phyloP scores from a whole-genome alignment of 2,113 vertebrate genomes.

The Glareola pratincola region DNA sequence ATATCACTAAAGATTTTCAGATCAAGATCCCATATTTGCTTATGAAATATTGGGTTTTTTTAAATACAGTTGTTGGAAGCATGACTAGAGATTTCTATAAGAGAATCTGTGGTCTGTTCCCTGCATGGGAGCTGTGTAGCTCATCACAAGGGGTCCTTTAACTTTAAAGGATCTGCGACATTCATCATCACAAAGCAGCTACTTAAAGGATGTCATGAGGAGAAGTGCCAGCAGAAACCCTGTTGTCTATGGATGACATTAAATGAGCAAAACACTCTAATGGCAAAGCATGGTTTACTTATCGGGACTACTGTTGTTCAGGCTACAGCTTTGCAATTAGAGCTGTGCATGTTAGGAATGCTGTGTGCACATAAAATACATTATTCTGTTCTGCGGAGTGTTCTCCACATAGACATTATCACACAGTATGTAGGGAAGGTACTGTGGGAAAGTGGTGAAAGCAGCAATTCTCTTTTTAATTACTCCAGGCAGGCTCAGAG shows the following conservation, averaged over 20 bases:
- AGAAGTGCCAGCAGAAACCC: neutral
- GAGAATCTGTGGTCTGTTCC: neutral
- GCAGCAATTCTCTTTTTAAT: neutral
- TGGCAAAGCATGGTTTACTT: neutral
- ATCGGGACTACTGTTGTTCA: neutral
- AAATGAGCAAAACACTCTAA: neutral
- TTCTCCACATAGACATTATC: neutral
- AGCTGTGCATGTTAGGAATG: neutral
- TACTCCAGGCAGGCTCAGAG: neutral
- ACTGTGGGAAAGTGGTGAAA: neutral
- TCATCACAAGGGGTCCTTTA: neutral
- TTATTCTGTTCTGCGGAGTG: neutral
- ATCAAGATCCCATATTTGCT: neutral
- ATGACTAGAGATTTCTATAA: neutral
- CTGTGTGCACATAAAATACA: neutral
- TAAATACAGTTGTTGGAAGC: neutral
- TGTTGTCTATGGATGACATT: neutral
- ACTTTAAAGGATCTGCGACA: neutral
- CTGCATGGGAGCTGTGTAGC: neutral
- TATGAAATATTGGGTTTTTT: neutral
- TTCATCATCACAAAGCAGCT: neutral
- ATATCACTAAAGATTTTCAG: neutral
- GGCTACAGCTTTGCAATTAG: neutral
- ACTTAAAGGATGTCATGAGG: neutral
- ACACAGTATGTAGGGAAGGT: neutral